Base-by-base conservation (phyloP, 2,113 vertebrate genomes). In the Pygoscelis adeliae region DNA sequence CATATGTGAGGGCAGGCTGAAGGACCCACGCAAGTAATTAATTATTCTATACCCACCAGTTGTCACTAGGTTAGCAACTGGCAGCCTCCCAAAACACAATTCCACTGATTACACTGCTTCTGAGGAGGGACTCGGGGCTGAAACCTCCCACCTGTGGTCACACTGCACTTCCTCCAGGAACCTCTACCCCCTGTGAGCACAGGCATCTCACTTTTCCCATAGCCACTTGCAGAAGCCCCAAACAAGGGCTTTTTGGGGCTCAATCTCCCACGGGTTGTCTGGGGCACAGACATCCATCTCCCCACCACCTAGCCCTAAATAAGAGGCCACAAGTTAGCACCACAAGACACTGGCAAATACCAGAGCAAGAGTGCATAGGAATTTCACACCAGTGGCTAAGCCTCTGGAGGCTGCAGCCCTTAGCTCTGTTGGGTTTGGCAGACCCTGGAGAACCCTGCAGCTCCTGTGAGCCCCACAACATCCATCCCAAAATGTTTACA, bases 1-100 rank as follows among this genome's bases (percentile, higher is more conserved):
- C 12, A 2, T 30, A 38, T 4, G 1, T 0, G 0, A 82, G 34
- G 2, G 10, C 7, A 16, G 53, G 40, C 62, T 61, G 67, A 80
- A 72, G 62, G 18, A 70, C 42, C 16, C 61, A 50, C 1, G 3
- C 2, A 16, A 87, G 16, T 53, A 56, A 46, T 47, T 47, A 38
- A 26, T 76, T 29, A 25, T 34, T 71, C 46, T 23, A 1, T 67
- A 23, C 18, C 38, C 29, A 72, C 22, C 38, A 40, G 6, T 2
- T 84, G 10, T 34, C 53, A 34, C 15, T 34, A 25, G 30, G 17
- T 67, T 55, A 69, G 46, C 32, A 38, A 32, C 23, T 26, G 9
- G 26, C 40, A 73, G 34, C 76, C 70, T 81, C 40, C 36, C 4
- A 3, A 58, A 77, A 30, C n/a, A 36, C 0, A 0, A 8, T 47